A percentile compares a stretch with the other conserved stretches of the same genome.
Evolutionary conservation across 1,140 invertebrate species (phyloP).

Genomic region (Bombyx mandarina): DNA sequence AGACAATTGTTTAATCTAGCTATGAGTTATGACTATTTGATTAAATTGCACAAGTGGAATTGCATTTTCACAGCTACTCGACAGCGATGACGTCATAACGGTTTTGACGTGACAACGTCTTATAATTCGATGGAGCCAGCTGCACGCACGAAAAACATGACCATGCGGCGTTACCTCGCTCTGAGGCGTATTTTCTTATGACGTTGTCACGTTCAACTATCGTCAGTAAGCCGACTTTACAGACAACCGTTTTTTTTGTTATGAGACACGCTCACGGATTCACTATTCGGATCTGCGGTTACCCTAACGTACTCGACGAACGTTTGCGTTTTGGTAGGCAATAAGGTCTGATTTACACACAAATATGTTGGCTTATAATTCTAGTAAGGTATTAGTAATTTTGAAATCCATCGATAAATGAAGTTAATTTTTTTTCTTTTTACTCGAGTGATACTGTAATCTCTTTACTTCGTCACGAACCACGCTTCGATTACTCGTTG

Average conservation of each 20-base stretch:
- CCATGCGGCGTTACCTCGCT: too few relatives aligned
- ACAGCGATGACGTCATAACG: conserved; percentile 56
- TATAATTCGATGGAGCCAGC: too few relatives aligned
- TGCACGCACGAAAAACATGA: too few relatives aligned
- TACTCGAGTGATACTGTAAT: conserved; percentile 69
- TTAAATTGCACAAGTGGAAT: conserved; percentile 69
- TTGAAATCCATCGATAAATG: conserved; percentile 55
- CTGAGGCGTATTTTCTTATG: too few relatives aligned
- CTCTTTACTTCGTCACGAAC: conserved; percentile 46
- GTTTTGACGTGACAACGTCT: conserved; percentile 3
- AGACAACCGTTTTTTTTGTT: conserved; percentile 7
- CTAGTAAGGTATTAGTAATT: conserved; percentile 59
- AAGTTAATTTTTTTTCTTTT: conserved; percentile 57
- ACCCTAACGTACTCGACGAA: conserved; percentile 30
- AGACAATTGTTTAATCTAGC: conserved; percentile 68
- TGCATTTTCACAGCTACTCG: conserved; percentile 67
- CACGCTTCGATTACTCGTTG: conserved; percentile 40
- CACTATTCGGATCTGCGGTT: conserved; percentile 38
- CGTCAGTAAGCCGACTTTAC: too few relatives aligned
- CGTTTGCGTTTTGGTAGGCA: conserved; percentile 37
- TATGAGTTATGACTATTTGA: conserved; percentile 68
- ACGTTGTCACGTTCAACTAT: too few relatives aligned
- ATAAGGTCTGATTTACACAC: conserved; percentile 36
- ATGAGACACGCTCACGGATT: conserved; percentile 46
- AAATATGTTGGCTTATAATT: conserved; percentile 35